A percentile compares a stretch with the other conserved stretches of the same genome.
Evolutionary conservation across 1,140 invertebrate species (phyloP).

Genomic region (Drosophila melanogaster): DNA sequence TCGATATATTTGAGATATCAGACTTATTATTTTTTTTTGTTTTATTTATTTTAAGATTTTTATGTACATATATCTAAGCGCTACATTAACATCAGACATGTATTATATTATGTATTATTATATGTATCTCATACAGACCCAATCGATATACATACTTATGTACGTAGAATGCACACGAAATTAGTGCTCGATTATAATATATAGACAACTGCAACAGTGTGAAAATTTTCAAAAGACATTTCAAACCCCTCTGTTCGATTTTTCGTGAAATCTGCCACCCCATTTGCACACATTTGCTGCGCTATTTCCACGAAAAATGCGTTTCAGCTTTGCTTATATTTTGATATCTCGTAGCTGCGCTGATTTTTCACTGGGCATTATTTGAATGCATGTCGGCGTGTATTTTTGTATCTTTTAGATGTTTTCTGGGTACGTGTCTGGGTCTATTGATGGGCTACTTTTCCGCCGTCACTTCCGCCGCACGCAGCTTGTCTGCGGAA

Average conservation of each 20-base stretch:
- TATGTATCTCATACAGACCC: no score
- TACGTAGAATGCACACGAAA: no score
- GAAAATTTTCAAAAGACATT: constrained; percentile 26
- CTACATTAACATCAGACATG: no score
- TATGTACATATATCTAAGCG: no score
- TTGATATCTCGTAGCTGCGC: constrained; percentile 10
- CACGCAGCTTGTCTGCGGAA: constrained; percentile 56
- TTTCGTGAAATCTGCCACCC: no score
- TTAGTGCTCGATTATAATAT: no score
- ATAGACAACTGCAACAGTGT: constrained; percentile 6
- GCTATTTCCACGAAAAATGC: constrained; percentile 42
- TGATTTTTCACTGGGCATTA: constrained; percentile 13
- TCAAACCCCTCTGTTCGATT: neutral
- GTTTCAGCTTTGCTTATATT: constrained; percentile 29
- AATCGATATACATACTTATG: no score
- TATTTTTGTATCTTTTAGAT: constrained; percentile 32
- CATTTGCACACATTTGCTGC: no score
- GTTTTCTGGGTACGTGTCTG: constrained; percentile 49
- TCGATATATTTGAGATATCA: no score
- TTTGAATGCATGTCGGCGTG: constrained; percentile 10
- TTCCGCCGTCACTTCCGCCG: constrained; percentile 52
- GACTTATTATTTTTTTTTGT: no score
- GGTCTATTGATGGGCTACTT: constrained; percentile 47
- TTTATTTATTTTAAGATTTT: no score
- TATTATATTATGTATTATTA: no score